Evolutionary conservation across 1,140 invertebrate species (phyloP).

Genomic region (Magallana ariakensis): DNA sequence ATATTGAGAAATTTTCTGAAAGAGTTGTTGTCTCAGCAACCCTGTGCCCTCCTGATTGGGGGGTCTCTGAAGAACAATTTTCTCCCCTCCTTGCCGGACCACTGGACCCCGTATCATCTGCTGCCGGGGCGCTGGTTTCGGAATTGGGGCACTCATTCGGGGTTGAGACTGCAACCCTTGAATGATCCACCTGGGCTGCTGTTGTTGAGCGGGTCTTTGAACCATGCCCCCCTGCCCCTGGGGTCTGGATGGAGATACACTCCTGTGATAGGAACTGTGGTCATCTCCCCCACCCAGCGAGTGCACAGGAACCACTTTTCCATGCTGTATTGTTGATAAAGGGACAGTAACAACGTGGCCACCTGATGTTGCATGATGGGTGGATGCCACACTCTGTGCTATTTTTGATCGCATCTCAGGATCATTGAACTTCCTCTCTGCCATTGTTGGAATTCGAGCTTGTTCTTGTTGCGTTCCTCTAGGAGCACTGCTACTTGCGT

Average conservation of each 20-base stretch:
- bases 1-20: slow-evolving; percentile 40
- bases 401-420: neutral
- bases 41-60: slow-evolving; percentile 24
- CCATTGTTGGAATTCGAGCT: slow-evolving; percentile 8
- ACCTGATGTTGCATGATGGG: neutral
- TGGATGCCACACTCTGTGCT: neutral
- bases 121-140: neutral
- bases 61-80: slow-evolving; percentile 20
- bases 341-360: neutral
- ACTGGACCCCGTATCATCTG: neutral
- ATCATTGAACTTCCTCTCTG: slow-evolving; percentile 11
- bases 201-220: slow-evolving; percentile 6
- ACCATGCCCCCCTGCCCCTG: neutral
- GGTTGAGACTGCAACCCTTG: neutral
- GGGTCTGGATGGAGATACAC: neutral
- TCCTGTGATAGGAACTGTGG: slow-evolving; percentile 22
- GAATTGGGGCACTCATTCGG: neutral
- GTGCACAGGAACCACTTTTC: neutral
- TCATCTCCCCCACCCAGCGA: neutral
- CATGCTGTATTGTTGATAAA: slow-evolving; percentile 7
- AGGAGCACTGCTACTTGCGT: neutral
- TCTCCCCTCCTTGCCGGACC: neutral
- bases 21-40: slow-evolving; percentile 52
- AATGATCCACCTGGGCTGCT: neutral
- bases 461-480: neutral